Evolutionary conservation across 1,140 invertebrate species (phyloP), one percentile per base, ranked within the genome.

Genomic region (Drosophila albomicans): DNA sequence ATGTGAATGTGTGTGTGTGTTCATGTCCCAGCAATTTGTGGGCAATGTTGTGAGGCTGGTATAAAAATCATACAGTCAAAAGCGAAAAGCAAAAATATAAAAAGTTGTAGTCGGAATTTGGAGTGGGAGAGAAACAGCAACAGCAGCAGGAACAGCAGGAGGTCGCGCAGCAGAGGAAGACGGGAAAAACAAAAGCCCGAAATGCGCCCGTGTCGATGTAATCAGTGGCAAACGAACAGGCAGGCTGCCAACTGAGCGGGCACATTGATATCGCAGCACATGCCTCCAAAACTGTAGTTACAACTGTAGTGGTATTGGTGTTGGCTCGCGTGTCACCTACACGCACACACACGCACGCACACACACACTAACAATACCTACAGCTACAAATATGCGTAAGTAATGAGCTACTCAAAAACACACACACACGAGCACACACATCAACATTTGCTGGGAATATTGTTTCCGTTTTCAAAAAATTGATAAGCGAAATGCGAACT

Each of bases 251-350:
- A 52, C 45, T 32, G 56, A 68, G 65, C 57, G 49, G 41, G 38
- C 16, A 30, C 25, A 16, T 74, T 73, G 61, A 67, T 66, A 61
- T 64, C 81, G 38, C 46, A 25, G 11, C 16, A 58, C 49, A 71
- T 58, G 56, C 48, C 71, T 52, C 16, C 64, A 28, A 74, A 71
- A 79, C 54, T 75, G 30, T 51, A 59, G 56, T 76, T 25, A 25
- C 20, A 25, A 57, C 57, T 38, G 35, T 38, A 82, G 48, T 81
- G 48, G 74, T 68, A 80, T 81, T 81, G 79, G 74, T 81, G 74
- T 58, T 54, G 16, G 16, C 32, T 57, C 57, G 54, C 58, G 67
- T 69, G 67, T 41, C 15, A 52, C 38, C 45, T 43, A 52, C 81
- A 78, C 80, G 61, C 65, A 54, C 62, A 54, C 45, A 67, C 61